A percentile compares a stretch with the other conserved stretches of the same genome.
phyloP scores from a whole-genome alignment of 2,113 vertebrate species.

The Spea bombifrons region DNA sequence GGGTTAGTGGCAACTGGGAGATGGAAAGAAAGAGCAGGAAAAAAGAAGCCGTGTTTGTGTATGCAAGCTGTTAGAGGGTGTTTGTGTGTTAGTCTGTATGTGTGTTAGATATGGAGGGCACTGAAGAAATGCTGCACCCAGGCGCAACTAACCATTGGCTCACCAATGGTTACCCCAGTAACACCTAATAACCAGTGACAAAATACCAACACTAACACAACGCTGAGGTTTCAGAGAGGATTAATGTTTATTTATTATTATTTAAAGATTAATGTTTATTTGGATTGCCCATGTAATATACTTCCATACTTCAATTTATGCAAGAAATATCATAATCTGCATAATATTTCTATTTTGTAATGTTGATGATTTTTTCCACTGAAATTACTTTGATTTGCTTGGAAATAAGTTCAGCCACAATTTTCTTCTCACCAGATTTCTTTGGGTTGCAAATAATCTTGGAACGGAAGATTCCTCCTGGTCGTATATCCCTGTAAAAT shows the following conservation, averaged over 20 bases:
- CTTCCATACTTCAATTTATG: not conserved
- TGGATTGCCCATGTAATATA: not conserved
- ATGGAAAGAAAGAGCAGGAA: no score
- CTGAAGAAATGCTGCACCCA: no score
- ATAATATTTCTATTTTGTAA: not conserved
- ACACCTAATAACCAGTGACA: no score
- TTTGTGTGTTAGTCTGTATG: no score
- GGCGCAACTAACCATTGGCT: no score
- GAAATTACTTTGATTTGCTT: slow-evolving; percentile 58
- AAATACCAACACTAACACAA: no score
- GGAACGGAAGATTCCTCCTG: slow-evolving; percentile 57
- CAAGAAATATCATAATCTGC: not conserved
- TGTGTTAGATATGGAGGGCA: no score
- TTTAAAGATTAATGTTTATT: not conserved
- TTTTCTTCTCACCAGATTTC: slow-evolving; percentile 58
- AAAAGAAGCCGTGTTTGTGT: no score
- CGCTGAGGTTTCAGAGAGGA: no score
- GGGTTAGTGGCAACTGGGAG: no score
- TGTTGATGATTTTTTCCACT: slow-evolving; percentile 55
- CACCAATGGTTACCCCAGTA: no score
- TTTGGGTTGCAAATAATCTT: slow-evolving; percentile 54
- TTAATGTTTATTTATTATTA: not conserved
- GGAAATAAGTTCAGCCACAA: slow-evolving; percentile 58
- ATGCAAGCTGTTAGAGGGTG: no score
- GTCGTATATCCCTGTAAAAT: slow-evolving; percentile 52